A percentile compares a stretch with the other conserved stretches of the same genome.
phyloP scores from a whole-genome alignment of 2,797 vertebrate species.

The Paratrypauchen microcephalus region DNA sequence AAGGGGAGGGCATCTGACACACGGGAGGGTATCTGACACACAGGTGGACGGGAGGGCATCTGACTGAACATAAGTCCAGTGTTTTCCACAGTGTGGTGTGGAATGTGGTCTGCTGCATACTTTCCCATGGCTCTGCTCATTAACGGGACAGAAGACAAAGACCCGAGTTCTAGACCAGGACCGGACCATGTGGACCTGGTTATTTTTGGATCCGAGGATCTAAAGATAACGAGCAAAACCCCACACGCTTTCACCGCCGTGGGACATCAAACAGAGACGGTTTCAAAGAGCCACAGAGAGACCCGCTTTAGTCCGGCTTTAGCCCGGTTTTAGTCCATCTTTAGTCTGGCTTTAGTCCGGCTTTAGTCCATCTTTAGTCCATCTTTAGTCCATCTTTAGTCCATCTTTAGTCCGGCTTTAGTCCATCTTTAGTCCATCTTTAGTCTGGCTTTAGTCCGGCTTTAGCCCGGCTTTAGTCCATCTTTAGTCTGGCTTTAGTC shows the following conservation, averaged over 20 bases:
- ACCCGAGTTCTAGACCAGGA: constrained; percentile 5
- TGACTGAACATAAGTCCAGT: neutral
- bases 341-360: too few relatives aligned
- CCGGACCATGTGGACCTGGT: neutral
- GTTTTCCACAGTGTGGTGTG: neutral
- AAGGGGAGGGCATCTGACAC: too few relatives aligned
- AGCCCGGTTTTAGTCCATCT: too few relatives aligned
- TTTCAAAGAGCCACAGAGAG: too few relatives aligned
- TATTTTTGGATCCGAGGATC: constrained; percentile 5
- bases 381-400: too few relatives aligned
- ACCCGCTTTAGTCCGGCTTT: neutral
- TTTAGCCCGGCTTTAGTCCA: too few relatives aligned
- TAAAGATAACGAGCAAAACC: constrained; percentile 7
- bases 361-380: too few relatives aligned
- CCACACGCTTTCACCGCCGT: neutral
- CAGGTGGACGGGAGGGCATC: neutral
- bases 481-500: too few relatives aligned
- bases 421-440: too few relatives aligned
- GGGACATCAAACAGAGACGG: neutral
- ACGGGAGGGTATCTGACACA: neutral
- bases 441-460: too few relatives aligned
- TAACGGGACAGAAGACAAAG: constrained; percentile 4
- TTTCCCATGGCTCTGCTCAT: constrained; percentile 6
- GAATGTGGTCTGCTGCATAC: neutral
- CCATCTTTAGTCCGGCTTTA: too few relatives aligned